phyloP scores from a whole-genome alignment of 2,113 vertebrate genomes.

The Isurus oxyrinchus region DNA sequence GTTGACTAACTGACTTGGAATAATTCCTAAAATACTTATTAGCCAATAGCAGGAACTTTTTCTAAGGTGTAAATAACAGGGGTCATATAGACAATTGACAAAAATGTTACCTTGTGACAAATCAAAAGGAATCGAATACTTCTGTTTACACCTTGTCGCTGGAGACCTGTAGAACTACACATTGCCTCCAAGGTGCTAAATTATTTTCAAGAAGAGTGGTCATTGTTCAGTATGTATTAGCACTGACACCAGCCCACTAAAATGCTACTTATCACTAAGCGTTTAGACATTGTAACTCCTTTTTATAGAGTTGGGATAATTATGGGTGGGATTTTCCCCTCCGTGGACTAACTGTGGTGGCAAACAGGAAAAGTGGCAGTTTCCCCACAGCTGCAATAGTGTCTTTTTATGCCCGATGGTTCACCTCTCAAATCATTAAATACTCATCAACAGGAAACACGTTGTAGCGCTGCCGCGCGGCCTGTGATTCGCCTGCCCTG shows the following conservation, averaged over 20 bases:
- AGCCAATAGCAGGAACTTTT: background rate
- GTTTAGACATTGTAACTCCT: background rate
- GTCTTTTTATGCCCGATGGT: too few species aligned
- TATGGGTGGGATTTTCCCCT: background rate
- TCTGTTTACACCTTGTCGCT: background rate
- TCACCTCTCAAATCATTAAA: too few species aligned
- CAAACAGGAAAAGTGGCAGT: too few species aligned
- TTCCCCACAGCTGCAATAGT: too few species aligned
- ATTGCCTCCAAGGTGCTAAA: background rate
- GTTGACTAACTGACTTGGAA: background rate
- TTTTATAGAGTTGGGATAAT: background rate
- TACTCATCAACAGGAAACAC: too few species aligned
- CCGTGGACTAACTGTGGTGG: too few species aligned
- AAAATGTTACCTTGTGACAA: background rate
- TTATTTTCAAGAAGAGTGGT: background rate
- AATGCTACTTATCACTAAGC: background rate
- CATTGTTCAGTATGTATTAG: background rate
- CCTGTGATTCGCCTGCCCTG: too few species aligned
- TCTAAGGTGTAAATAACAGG: background rate
- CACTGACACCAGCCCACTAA: background rate
- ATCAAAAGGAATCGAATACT: background rate
- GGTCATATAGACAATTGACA: background rate
- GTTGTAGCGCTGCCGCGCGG: too few species aligned
- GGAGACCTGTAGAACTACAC: background rate
- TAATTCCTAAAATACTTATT: background rate